A percentile compares a stretch with the other conserved stretches of the same genome.
phyloP scores from a whole-genome alignment of 2,888 invertebrate species.

The Epinotia demarniana region DNA sequence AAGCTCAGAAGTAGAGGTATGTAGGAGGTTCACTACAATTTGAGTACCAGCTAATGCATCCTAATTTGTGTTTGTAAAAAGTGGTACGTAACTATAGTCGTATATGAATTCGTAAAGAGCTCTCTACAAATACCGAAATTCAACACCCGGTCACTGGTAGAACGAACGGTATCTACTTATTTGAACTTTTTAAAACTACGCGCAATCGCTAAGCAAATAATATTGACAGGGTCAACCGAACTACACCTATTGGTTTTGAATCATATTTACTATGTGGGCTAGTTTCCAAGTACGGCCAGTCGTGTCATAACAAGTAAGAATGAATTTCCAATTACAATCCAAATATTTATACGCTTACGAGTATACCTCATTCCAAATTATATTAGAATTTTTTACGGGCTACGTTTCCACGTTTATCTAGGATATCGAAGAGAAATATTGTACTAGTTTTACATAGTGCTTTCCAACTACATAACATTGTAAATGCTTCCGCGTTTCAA shows the following conservation, averaged over 20 bases:
- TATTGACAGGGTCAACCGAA: background rate
- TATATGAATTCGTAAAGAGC: constrained; percentile 20
- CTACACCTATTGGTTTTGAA: background rate
- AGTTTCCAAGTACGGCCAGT: background rate
- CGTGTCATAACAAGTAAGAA: background rate
- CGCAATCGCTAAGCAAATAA: constrained; percentile 31
- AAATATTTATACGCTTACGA: too few relatives aligned
- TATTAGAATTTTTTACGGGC: too few relatives aligned
- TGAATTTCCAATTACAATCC: too few relatives aligned
- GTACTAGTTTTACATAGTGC: too few relatives aligned
- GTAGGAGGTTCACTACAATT: too few relatives aligned
- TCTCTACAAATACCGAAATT: constrained; percentile 52
- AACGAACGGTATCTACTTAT: constrained; percentile 31
- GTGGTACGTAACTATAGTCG: constrained; percentile 30
- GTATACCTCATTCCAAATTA: too few relatives aligned
- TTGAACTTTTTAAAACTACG: constrained; percentile 44
- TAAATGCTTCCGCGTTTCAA: too few relatives aligned
- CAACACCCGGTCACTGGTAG: constrained; percentile 41
- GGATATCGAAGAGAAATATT: too few relatives aligned
- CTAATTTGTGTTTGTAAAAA: constrained; percentile 39
- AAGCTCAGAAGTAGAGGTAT: too few relatives aligned
- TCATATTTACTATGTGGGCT: background rate
- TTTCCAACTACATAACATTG: too few relatives aligned
- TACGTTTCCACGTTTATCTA: too few relatives aligned
- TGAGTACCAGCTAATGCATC: background rate